Conservation (phyloP, 2,888 invertebrate genomes). For the Hirtodrosophila alboralis region DNA sequence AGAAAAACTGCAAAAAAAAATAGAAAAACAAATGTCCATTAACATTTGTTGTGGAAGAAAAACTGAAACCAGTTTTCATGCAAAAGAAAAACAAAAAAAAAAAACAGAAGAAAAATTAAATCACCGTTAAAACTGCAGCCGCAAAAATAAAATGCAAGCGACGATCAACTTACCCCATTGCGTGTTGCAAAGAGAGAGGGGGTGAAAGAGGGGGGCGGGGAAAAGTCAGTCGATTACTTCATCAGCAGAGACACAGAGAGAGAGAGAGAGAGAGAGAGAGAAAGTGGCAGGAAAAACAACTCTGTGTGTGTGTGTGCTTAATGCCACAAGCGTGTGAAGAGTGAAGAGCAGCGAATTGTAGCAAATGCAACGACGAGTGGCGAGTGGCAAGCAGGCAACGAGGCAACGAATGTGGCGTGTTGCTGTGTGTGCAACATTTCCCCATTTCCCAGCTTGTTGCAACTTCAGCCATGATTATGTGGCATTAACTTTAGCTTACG, state of each 20-base stretch:
- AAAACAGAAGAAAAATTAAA: conserved; percentile 59
- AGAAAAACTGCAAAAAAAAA: conserved; percentile 8
- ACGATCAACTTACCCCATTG: conserved; percentile 53
- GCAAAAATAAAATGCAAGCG: conserved; percentile 12
- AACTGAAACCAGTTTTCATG: conserved; percentile 72
- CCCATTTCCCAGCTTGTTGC: no score
- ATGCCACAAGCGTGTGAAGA: not conserved
- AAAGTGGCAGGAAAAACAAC: conserved; percentile 73
- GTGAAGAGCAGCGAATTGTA: not conserved
- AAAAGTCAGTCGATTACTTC: conserved; percentile 62
- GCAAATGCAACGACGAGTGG: conserved; percentile 6
- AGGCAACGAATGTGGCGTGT: conserved; percentile 40
- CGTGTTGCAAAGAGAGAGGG: conserved; percentile 12
- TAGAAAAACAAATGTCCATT: conserved; percentile 37
- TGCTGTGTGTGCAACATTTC: no score
- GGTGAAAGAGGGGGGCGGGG: not conserved
- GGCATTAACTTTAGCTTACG: conserved; percentile 79
- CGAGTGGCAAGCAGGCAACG: conserved; percentile 1
- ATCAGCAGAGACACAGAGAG: conserved; percentile 32
- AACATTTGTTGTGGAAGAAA: conserved; percentile 52
- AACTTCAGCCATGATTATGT: conserved; percentile 80
- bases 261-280: conserved; percentile 55
- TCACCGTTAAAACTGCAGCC: conserved; percentile 52
- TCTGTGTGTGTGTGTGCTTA: conserved; percentile 3
- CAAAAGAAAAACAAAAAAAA: conserved; percentile 27